Evolutionary conservation across 2,113 vertebrate species (phyloP).

Genomic region (Garra rufa): DNA sequence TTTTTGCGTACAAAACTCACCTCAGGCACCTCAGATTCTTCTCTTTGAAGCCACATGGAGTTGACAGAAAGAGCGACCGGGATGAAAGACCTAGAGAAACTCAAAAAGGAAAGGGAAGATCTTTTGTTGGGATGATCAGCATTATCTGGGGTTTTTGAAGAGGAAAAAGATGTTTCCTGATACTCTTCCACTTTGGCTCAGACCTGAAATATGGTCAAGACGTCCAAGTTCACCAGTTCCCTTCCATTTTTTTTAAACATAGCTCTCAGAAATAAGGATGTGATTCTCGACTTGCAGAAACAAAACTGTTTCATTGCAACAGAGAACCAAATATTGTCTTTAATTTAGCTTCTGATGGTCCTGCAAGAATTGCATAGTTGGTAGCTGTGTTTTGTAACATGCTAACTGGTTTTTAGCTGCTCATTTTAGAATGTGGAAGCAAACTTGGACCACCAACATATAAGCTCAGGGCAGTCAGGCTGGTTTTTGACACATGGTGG

Average conservation of each 20-base stretch:
- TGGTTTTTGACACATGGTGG: background rate
- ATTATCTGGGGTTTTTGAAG: constrained; percentile 13
- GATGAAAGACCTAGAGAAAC: background rate
- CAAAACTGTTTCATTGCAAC: background rate
- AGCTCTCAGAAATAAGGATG: constrained; percentile 3
- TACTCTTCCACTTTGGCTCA: constrained; percentile 12
- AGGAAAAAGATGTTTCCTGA: constrained; percentile 57
- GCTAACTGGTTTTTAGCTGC: background rate
- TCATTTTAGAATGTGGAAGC: background rate
- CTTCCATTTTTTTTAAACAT: background rate
- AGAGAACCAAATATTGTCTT: constrained; percentile 7
- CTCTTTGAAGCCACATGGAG: background rate
- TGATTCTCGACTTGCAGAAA: constrained; percentile 22
- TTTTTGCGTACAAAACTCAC: no score
- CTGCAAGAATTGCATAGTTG: no score
- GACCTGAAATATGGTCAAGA: constrained; percentile 12
- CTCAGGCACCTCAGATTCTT: background rate
- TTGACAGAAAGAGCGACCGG: background rate
- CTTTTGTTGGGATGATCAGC: constrained; percentile 1
- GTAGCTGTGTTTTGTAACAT: background rate
- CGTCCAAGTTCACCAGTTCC: background rate
- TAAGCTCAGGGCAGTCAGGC: background rate
- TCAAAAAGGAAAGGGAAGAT: background rate
- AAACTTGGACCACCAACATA: background rate
- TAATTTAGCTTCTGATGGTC: background rate